Percentiles rank a stretch among this genome's conserved stretches.
phyloP scores from a whole-genome alignment of 2,113 vertebrate genomes.

The Rhizomys pruinosus region DNA sequence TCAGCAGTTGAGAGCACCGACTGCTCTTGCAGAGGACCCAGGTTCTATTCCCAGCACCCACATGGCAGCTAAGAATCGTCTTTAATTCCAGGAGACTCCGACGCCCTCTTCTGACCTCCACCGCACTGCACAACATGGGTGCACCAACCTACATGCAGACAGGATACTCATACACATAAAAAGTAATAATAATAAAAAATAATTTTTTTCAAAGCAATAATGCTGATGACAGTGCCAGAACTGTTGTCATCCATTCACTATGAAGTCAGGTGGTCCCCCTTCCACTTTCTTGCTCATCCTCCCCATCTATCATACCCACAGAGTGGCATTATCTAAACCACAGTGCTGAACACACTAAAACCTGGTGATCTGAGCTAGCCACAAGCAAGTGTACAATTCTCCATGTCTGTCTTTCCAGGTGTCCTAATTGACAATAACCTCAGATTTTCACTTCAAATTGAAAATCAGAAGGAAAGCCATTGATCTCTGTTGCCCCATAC shows the following conservation, averaged over 20 bases:
- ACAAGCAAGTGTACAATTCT: not conserved
- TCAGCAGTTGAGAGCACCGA: too few relatives aligned
- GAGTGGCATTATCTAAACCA: not conserved
- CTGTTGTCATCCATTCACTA: too few relatives aligned
- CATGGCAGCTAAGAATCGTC: too few relatives aligned
- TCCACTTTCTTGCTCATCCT: not conserved
- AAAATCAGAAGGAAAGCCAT: not conserved
- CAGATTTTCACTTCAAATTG: constrained; percentile 45
- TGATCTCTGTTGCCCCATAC: not conserved
- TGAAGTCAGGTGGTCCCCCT: too few relatives aligned
- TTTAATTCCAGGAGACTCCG: too few relatives aligned
- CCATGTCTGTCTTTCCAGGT: not conserved
- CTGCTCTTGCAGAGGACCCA: too few relatives aligned
- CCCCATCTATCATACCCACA: not conserved
- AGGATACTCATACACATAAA: too few relatives aligned
- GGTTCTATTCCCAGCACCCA: too few relatives aligned
- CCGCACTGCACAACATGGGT: too few relatives aligned
- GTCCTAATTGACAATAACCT: not conserved
- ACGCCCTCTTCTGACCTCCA: too few relatives aligned
- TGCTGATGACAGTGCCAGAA: not conserved
- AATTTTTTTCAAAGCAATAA: not conserved
- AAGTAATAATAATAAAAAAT: too few relatives aligned
- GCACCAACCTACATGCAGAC: too few relatives aligned
- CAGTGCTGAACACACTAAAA: not conserved
- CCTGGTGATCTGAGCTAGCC: not conserved